Conservation (phyloP, 2,888 invertebrate genomes). For the Cataglyphis livida region DNA sequence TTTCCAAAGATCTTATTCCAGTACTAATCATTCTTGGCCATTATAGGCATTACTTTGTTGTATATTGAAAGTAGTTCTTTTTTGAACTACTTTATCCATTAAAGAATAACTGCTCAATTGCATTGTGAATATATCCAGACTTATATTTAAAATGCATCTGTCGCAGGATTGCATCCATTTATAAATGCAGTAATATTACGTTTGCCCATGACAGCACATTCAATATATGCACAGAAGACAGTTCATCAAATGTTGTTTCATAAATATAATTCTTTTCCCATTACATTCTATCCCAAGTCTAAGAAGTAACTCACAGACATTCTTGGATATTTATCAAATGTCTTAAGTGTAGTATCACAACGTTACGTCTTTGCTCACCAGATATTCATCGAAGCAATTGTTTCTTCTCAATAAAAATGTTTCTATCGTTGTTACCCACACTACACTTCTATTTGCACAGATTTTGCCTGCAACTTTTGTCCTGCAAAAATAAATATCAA, state of each 20-base stretch:
- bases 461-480: conserved; percentile 33
- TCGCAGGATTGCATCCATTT: conserved; percentile 81
- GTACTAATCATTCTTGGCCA: conserved; percentile 70
- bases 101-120: conserved; percentile 80
- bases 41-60: conserved; percentile 63
- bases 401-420: conserved; percentile 6
- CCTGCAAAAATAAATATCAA: conserved; percentile 66
- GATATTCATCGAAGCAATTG: neutral
- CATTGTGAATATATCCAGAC: conserved; percentile 78
- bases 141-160: conserved; percentile 78
- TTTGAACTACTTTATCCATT: conserved; percentile 81
- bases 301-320: conserved; percentile 60
- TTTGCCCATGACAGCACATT: conserved; percentile 65
- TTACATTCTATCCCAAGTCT: conserved; percentile 65
- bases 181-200: conserved; percentile 74
- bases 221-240: conserved; percentile 42
- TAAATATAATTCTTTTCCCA: conserved; percentile 33
- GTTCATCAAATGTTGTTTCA: conserved; percentile 54
- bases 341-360: conserved; percentile 51
- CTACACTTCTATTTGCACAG: conserved; percentile 48
- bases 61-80: conserved; percentile 68
- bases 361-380: conserved; percentile 22
- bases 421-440: conserved; percentile 41
- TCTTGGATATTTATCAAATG: conserved; percentile 40
- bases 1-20: conserved; percentile 57